These are phyloP conservation scores for Alethe castanea DNA, from an alignment of 2,113 vertebrate species.

Conservation along the genomic window DNA sequence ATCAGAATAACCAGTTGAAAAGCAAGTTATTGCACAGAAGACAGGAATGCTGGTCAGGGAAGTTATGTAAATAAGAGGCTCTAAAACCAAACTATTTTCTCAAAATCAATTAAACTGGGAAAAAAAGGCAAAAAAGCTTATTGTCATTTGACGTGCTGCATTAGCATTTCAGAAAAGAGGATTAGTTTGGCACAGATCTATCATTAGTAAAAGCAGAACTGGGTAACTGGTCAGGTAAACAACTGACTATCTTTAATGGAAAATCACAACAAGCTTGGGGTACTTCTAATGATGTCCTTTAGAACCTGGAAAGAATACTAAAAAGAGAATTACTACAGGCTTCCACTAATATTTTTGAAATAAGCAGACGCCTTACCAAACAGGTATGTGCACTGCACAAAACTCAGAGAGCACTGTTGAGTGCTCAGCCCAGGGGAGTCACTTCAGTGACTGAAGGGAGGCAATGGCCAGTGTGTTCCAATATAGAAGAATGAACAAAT, in stretches of 20 bases:
- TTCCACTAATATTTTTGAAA: background rate
- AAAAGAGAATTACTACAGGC: background rate
- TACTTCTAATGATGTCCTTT: background rate
- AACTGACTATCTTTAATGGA: background rate
- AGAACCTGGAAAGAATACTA: background rate
- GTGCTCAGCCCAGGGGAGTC: background rate
- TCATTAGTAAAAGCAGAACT: background rate
- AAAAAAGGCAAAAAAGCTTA: background rate
- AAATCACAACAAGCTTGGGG: background rate
- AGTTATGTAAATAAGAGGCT: background rate
- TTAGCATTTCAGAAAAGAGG: background rate
- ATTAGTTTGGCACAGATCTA: background rate
- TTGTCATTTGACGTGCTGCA: background rate
- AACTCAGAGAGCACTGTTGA: background rate
- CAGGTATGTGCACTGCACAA: accelerated
- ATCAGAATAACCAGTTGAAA: background rate
- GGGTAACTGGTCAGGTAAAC: background rate
- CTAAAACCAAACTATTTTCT: background rate
- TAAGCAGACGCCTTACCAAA: background rate
- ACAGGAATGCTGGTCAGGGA: background rate
- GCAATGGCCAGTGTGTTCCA: background rate
- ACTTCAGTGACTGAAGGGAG: accelerated
- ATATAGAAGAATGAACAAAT: background rate
- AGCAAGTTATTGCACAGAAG: background rate
- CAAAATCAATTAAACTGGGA: background rate